Base-by-base conservation (phyloP, 92 coral and sea anemone genomes). In the Nematostella vectensis region DNA sequence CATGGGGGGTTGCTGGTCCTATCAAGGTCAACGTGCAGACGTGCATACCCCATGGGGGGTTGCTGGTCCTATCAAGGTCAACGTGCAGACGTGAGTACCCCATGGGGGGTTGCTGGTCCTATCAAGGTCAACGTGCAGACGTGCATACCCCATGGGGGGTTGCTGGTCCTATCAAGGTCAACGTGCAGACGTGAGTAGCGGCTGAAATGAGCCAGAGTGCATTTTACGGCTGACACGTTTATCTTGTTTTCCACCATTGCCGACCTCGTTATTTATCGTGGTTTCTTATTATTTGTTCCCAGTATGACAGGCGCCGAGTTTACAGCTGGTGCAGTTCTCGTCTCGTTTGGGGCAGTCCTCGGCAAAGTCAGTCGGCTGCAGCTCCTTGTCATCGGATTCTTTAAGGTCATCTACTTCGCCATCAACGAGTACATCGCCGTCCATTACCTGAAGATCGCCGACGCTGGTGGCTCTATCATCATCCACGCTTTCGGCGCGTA, bases 311-410 rank as follows among this genome's bases (percentile, higher is more conserved):
- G 63, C 33, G 75, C 75, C 1, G 85, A 78, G 17, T 78, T 78
- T 60, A 48, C 85, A 10, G 75, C 74, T 1, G 86, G 71, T 3
- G 80, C 86, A 16, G 68, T 79, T 47, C 74, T 79, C 48, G 72
- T 79, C 26, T 65, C 86, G 31, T 79, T 64, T 31, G 80, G 86
- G 6, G 80, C 72, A 0, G 80, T 79, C 17, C 70, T 79, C 26
- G 86, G 86, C 19, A 79, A 79, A 72, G 74, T 79, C 70, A 79
- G 76, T 44, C 80, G 86, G 33, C 75, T 72, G 50, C 86, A 79
- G 44, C 71, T 79, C 1, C 69, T 79, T 24, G 9, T 72, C 17
- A 74, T 79, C 23, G 80, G 75, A 10, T 30, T 79, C 29, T 72
- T 79, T 17, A 80, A 79, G 56, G 68, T 69, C 30, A 49, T 79